Conservation (phyloP, 2,888 invertebrate species). For the Coenonympha arcania region DNA sequence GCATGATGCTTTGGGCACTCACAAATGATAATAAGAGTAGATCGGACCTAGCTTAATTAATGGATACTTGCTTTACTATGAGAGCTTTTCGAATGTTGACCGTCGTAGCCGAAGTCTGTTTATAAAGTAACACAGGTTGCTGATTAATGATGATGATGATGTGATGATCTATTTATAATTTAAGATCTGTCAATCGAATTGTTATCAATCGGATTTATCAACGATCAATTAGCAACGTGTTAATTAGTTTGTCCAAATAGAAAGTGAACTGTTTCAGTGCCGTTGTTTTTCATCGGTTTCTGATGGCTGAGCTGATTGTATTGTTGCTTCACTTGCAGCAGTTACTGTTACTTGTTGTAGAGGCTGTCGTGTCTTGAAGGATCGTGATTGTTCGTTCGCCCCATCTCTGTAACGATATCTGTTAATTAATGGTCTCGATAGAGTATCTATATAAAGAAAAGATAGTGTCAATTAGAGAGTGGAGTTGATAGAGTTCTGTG, state of each 20-base stretch:
- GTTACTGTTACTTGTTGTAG: slow-evolving; percentile 26
- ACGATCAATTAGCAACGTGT: too few relatives aligned
- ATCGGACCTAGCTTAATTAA: too few relatives aligned
- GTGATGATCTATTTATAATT: too few relatives aligned
- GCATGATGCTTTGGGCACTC: too few relatives aligned
- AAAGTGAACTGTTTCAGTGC: slow-evolving; percentile 1
- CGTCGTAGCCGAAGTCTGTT: too few relatives aligned
- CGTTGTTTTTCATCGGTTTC: slow-evolving; percentile 10
- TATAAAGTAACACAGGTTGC: too few relatives aligned
- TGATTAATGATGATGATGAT: too few relatives aligned
- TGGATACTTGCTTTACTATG: too few relatives aligned
- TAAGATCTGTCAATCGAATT: too few relatives aligned
- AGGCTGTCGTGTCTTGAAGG: slow-evolving; percentile 30
- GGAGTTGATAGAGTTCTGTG: slow-evolving; percentile 35
- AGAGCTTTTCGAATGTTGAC: too few relatives aligned
- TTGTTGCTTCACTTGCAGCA: slow-evolving; percentile 11
- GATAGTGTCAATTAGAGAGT: slow-evolving; percentile 61
- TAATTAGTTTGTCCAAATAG: slow-evolving; percentile 14
- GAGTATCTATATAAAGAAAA: slow-evolving; percentile 44
- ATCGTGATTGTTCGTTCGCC: slow-evolving; percentile 45
- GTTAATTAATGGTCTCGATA: slow-evolving; percentile 57
- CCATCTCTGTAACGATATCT: slow-evolving; percentile 42
- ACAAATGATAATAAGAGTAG: too few relatives aligned
- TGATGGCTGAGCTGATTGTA: slow-evolving; percentile 13
- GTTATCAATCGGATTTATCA: too few relatives aligned